Base-by-base conservation (phyloP, 2,888 invertebrate genomes). In the Brachypterus glaber region DNA sequence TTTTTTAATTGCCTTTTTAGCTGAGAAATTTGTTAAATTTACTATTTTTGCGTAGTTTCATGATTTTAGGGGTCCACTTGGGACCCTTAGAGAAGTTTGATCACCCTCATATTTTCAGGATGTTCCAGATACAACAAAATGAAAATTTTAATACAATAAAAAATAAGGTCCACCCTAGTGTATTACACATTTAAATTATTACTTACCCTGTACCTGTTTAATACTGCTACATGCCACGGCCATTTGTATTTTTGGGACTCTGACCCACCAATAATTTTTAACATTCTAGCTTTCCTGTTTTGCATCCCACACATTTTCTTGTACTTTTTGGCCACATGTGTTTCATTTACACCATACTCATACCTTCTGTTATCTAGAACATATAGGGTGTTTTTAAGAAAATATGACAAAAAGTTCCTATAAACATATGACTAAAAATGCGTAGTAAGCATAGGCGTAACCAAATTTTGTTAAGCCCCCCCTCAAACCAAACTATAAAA, bases 141-240 rank as follows among this genome's bases (percentile, higher is more conserved):
- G n/a, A n/a, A n/a, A n/a, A n/a, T n/a, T n/a, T n/a, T n/a, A n/a
- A n/a, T n/a, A n/a, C n/a, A n/a, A n/a, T n/a, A n/a, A n/a, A n/a
- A n/a, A n/a, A n/a, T n/a, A n/a, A n/a, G n/a, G n/a, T n/a, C n/a
- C n/a, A n/a, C n/a, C n/a, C n/a, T n/a, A n/a, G n/a, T n/a, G n/a
- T n/a, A n/a, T n/a, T n/a, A n/a, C n/a, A n/a, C n/a, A n/a, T n/a
- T n/a, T n/a, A n/a, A n/a, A n/a, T n/a, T n/a, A n/a, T 21, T 35
- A 57, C 64, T 60, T 65, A 85, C 87, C 72, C 79, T 79, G 62
- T 77, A 81, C 55, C 82, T 73, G 63, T 91, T 92, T 41, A 93
- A 72, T 35, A 95, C 79, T 35, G 87, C 91, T 13, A 89, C 90
- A 68, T 92, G 91, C 92, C 93, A 93, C 0, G 91, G 90, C 92